phyloP scores from a whole-genome alignment of 1,140 invertebrate species.

The Coelopa frigida region DNA sequence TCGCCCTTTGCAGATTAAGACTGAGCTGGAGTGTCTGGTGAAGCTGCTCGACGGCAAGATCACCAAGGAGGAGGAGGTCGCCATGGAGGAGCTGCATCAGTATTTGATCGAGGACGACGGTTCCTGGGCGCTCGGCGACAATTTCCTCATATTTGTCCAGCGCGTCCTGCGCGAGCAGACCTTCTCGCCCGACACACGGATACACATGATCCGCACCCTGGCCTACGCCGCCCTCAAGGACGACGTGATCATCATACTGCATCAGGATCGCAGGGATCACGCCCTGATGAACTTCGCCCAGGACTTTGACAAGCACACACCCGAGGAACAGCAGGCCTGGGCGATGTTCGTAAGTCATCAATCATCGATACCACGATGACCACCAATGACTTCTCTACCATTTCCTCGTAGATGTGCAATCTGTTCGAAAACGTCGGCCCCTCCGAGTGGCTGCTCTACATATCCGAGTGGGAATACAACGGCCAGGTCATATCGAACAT shows the following conservation, averaged over 20 bases:
- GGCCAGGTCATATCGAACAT: conserved; percentile 77
- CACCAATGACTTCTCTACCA: too few relatives aligned
- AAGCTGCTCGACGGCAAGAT: conserved; percentile 58
- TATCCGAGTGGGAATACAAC: conserved; percentile 78
- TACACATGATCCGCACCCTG: conserved; percentile 60
- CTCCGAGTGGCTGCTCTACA: conserved; percentile 88
- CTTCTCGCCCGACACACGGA: conserved; percentile 52
- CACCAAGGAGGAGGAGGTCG: conserved; percentile 59
- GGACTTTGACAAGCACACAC: conserved; percentile 69
- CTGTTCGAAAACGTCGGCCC: conserved; percentile 83
- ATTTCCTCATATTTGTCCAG: conserved; percentile 71
- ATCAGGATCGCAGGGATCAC: conserved; percentile 84
- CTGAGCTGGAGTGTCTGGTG: conserved; percentile 58
- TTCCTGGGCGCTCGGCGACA: conserved; percentile 83
- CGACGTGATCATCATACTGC: conserved; percentile 80
- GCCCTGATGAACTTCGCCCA: conserved; percentile 84
- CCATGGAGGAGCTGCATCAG: conserved; percentile 72
- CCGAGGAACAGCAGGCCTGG: conserved; percentile 69
- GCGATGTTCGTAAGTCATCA: conserved; percentile 62
- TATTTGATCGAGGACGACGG: conserved; percentile 83
- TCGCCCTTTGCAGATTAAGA: conserved; percentile 46
- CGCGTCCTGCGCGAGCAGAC: conserved; percentile 59
- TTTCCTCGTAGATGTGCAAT: conserved; percentile 66
- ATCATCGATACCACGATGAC: too few relatives aligned
- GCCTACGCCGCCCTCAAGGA: conserved; percentile 75